Conservation (phyloP, 92 coral and sea anemone species). For the Paragorgia papillata region DNA sequence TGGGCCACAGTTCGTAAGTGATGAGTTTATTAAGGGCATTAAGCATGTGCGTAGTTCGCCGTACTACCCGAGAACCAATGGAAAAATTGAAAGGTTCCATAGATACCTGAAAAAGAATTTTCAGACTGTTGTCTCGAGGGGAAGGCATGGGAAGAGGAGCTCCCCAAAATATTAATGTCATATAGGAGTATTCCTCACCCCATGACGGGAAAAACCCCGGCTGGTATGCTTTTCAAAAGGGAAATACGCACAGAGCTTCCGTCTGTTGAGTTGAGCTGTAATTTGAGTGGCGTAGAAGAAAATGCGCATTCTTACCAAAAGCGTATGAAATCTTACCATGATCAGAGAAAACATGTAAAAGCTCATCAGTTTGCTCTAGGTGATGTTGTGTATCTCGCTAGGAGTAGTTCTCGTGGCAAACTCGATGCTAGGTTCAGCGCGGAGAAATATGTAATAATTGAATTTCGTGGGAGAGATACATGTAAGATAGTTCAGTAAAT, state of each 20-base stretch:
- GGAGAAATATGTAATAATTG: slow-evolving; percentile 33
- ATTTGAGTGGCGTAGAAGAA: slow-evolving; percentile 13
- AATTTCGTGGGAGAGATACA: no score
- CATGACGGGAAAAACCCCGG: slow-evolving; percentile 55
- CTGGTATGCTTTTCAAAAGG: slow-evolving; percentile 43
- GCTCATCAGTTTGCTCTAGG: slow-evolving; percentile 43
- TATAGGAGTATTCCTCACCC: slow-evolving; percentile 63
- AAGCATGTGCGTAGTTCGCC: slow-evolving; percentile 56
- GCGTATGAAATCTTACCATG: slow-evolving; percentile 43
- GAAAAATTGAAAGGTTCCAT: slow-evolving; percentile 46
- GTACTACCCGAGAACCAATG: slow-evolving; percentile 56
- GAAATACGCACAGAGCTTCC: slow-evolving; percentile 56
- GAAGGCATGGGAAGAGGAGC: slow-evolving; percentile 42
- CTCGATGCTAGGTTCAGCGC: not conserved
- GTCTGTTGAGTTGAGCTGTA: slow-evolving; percentile 10
- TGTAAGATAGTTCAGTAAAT: no score
- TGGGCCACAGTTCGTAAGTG: slow-evolving; percentile 65
- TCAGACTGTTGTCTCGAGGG: slow-evolving; percentile 57
- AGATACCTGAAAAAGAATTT: slow-evolving; percentile 47
- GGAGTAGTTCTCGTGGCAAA: slow-evolving; percentile 20
- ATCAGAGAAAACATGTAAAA: slow-evolving; percentile 37
- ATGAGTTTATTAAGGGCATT: slow-evolving; percentile 62
- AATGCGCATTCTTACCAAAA: slow-evolving; percentile 39
- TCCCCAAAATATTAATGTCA: slow-evolving; percentile 52
- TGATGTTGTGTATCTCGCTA: slow-evolving; percentile 42